Base-by-base conservation (phyloP, 2,797 vertebrate species). In the Xyrichtys novacula region DNA sequence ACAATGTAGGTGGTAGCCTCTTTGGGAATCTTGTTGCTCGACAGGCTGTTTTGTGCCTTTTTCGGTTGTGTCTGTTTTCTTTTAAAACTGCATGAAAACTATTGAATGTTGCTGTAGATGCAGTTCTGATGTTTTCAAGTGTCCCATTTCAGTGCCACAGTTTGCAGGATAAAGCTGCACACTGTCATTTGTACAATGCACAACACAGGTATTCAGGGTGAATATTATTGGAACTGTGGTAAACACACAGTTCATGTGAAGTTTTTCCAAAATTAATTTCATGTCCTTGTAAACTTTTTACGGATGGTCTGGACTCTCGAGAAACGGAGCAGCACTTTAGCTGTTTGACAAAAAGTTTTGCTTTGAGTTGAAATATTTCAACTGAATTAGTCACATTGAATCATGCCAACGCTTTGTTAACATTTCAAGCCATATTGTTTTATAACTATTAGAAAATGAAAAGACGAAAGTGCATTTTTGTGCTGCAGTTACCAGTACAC, bases 381-480 rank as follows among this genome's bases (percentile, higher is more conserved):
- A 42, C 3, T 61, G 7, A 55, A 50, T 38, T 23, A 56, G 4
- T 14, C 22, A 62, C 34, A 56, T 43, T 12, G 44, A 19, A 43
- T 64, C 9, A 40, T 47, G 22, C 55, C 4, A 4, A 44, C 11
- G 26, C 48, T 17, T 80, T 28, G 9, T 47, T 63, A 43, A 67
- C 17, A 20, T 52, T 58, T 60, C 9, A 69, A 67, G 66, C 74
- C 65, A 53, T 69, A 54, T 39, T 59, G 42, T 61, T 59, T 52
- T 22, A n/a, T 70, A 6, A 19, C 22, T 49, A 15, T 46, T 28
- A 34, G 11, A 4, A 55, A 46, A 58, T 48, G 28, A 62, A 56
- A 76, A 65, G 57, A 56, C 19, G 63, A 78, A 46, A 3, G 71
- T 77, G 34, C 63, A 53, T 57, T 84, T 86, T 84, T 86, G 73